Evolutionary conservation across 2,888 invertebrate species (phyloP), one percentile per base, ranked within the genome.

Genomic region (Rutpela maculata): DNA sequence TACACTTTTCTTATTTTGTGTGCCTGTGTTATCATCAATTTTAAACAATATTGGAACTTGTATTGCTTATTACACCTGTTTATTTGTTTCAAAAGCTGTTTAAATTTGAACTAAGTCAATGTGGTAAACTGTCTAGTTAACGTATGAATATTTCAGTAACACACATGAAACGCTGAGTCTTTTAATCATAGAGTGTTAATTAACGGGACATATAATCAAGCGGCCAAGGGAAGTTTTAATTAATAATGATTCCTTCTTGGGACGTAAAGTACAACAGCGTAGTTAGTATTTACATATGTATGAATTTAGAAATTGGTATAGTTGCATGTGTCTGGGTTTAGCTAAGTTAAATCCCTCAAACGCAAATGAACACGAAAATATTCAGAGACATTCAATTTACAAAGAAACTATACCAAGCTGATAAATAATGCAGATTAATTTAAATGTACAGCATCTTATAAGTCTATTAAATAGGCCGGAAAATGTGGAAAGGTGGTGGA

Each of bases 271-370:
- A 35, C 31, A 62, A 62, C 62, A 62, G 62, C 35, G 31, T 62
- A 31, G 26, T 31, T 62, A 35, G 26, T 62, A 35, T 62, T 26
- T 62, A 62, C 62, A 62, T 62, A 62, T 31, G 60, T 62, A 62
- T 62, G 60, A 62, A 62, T 22, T 31, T 35, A n/a, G 35, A n/a
- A 59, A 50, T n/a, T 26, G 59, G 18, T 57, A 59, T 22, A 12
- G 62, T 62, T n/a, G 15, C n/a, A 22, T 31, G 31, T 62, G 15
- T 62, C n/a, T 35, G 19, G 15, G 35, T n/a, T n/a, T 31, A 31
- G 12, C n/a, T 62, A 35, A 17, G 26, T 62, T 62, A 35, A 31
- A 35, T 12, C 62, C 35, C 62, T 31, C n/a, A 9, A 62, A 31
- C n/a, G 26, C n/a, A 31, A 31, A 50, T 50, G 7, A 35, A 62